phyloP scores from a whole-genome alignment of 2,113 vertebrate genomes.

The Numida meleagris region DNA sequence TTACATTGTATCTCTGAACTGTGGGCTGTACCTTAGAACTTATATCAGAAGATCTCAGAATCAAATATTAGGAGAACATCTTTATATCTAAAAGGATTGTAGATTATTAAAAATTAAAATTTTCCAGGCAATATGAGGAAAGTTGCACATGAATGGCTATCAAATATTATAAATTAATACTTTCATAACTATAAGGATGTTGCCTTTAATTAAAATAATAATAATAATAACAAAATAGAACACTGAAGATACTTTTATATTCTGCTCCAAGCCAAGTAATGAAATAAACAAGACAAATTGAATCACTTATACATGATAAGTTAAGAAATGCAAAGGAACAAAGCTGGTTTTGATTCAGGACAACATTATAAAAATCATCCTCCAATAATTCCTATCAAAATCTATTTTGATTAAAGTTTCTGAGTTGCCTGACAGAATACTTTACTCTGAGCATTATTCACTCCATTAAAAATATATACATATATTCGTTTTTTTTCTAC shows the following conservation, averaged over 20 bases:
- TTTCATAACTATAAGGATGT: not conserved
- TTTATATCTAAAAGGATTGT: not conserved
- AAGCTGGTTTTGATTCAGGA: not conserved
- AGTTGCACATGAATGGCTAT: not conserved
- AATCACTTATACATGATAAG: not conserved
- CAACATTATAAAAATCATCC: not conserved
- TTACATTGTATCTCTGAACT: not conserved
- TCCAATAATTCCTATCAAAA: not conserved
- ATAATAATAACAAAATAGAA: not conserved
- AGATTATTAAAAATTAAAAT: slow-evolving; percentile 2
- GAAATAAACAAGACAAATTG: slow-evolving; percentile 56
- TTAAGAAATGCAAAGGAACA: not conserved
- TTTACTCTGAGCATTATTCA: not conserved
- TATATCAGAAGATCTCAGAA: not conserved
- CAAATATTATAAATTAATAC: not conserved
- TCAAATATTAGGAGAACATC: not conserved
- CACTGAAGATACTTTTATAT: not conserved
- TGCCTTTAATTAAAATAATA: not conserved
- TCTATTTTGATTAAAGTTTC: not conserved
- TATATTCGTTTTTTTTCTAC: not conserved
- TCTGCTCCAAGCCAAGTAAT: slow-evolving; percentile 60
- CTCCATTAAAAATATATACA: not conserved
- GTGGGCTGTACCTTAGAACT: not conserved
- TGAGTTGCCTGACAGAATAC: not conserved
- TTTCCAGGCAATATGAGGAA: not conserved